Conservation (phyloP, 2,888 invertebrate species). For the Cinara cedri region DNA sequence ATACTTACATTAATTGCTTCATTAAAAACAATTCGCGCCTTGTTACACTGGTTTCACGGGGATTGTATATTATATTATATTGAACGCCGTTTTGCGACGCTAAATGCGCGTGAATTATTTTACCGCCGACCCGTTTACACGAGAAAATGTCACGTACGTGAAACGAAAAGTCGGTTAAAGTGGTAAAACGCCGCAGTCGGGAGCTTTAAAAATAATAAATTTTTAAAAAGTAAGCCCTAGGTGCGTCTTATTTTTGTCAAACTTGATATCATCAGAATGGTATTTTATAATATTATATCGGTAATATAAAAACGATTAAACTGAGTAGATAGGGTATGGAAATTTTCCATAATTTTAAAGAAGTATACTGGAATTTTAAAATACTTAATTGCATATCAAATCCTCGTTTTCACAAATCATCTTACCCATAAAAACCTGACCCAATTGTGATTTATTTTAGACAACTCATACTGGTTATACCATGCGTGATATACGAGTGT, state of each 20-base stretch:
- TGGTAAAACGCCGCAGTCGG: background rate
- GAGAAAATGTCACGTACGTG: conserved; percentile 29
- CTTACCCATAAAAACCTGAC: too few species aligned
- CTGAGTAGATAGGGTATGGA: too few species aligned
- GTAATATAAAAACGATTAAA: background rate
- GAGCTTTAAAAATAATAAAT: conserved; percentile 22
- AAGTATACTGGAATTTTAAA: too few species aligned
- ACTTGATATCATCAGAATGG: background rate
- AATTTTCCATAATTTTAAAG: too few species aligned
- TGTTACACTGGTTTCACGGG: background rate
- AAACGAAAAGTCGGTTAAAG: conserved; percentile 20
- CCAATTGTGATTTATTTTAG: too few species aligned
- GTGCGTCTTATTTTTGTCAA: background rate
- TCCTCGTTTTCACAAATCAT: too few species aligned
- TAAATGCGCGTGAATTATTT: background rate
- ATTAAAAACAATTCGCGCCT: background rate
- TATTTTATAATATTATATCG: too few species aligned
- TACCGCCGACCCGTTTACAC: background rate
- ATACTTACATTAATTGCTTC: background rate
- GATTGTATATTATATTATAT: background rate
- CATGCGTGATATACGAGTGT: too few species aligned
- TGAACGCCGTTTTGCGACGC: background rate
- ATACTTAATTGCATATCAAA: too few species aligned
- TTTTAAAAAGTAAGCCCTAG: background rate
- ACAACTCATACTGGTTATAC: too few species aligned